Evolutionary conservation across 1,140 invertebrate genomes (phyloP), one percentile per base, ranked within the genome.

Genomic region (Saxidomus purpurata): DNA sequence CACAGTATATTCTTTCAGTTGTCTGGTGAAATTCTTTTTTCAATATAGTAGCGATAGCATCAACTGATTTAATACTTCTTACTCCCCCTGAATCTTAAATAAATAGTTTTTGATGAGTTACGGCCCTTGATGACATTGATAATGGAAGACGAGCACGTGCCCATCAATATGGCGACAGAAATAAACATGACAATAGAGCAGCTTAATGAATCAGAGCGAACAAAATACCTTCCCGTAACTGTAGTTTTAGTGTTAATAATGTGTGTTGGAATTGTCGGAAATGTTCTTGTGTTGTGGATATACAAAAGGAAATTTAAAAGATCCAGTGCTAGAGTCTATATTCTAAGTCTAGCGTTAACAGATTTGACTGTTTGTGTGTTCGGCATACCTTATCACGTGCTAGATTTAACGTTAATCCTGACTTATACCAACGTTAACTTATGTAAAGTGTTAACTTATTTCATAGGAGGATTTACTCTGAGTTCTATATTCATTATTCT

Each of bases 301-400:
- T 92, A 92, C 82, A 89, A 85, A 36, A 38, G 49, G 1, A 90
- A 90, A 59, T 67, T 90, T 19, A 90, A 92, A 31, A 55, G 69
- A n/a, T 85, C 87, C n/a, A 92, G 92, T n/a, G 90, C 92, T n/a
- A 76, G 90, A 1, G 83, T 90, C 47, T 93, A 90, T 74, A 89
- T 93, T 34, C 88, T 92, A 74, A 86, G 88, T 25, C 71, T 93
- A 34, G 93, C 93, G 0, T 34, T 91, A 19, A 81, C 91, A 28
- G 93, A 93, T 81, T 77, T 93, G 17, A 81, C 91, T 22, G 90
- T 86, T 69, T 93, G 93, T 83, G 25, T 86, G 22, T 55, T 93
- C 1, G 91, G 91, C 25, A 91, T 93, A 19, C 93, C 92, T n/a
- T 91, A 90, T 25, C 92, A 93, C 59, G 89, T 93, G 17, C 61